Conservation (phyloP, 1,140 invertebrate genomes). For the Drosophila sturtevanti region DNA sequence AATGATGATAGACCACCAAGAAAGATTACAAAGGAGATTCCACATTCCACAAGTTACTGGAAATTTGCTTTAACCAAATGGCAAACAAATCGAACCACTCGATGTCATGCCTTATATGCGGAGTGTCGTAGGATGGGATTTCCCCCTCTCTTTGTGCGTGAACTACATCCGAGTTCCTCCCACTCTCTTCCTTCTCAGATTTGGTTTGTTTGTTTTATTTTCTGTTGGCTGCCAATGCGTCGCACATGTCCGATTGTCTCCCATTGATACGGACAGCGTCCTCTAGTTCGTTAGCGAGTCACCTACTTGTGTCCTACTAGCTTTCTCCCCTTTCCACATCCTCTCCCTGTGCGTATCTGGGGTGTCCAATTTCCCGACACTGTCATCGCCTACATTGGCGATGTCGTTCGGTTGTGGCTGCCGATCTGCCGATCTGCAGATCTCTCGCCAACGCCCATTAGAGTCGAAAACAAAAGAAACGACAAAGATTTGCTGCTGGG, state of each 20-base stretch:
- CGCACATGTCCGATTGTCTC: conserved; percentile 72
- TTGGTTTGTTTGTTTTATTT: conserved; percentile 34
- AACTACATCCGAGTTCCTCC: conserved; percentile 42
- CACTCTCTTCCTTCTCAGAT: conserved; percentile 35
- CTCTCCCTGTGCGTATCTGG: conserved; percentile 25
- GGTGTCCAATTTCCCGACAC: conserved; percentile 59
- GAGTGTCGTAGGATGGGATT: conserved; percentile 1
- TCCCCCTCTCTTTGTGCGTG: conserved; percentile 41
- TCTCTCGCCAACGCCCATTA: conserved; percentile 67
- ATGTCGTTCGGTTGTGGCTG: conserved; percentile 38
- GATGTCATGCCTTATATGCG: conserved; percentile 65
- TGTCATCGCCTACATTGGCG: conserved; percentile 74
- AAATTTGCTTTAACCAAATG: conserved; percentile 71
- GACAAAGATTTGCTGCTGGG: conserved; percentile 4
- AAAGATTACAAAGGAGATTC: conserved; percentile 34
- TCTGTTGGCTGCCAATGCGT: conserved; percentile 69
- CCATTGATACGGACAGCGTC: conserved; percentile 55
- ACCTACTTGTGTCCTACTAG: conserved; percentile 66
- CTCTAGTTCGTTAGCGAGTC: conserved; percentile 50
- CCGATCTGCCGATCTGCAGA: conserved; percentile 18
- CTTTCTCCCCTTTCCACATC: not conserved
- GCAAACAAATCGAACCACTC: conserved; percentile 71
- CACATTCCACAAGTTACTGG: conserved; percentile 37
- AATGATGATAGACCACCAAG: conserved; percentile 51
- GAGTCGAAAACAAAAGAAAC: conserved; percentile 38